These are phyloP conservation scores for Leptopilina syphax DNA, from an alignment of 2,888 invertebrate genomes.

Conservation along the genomic window DNA sequence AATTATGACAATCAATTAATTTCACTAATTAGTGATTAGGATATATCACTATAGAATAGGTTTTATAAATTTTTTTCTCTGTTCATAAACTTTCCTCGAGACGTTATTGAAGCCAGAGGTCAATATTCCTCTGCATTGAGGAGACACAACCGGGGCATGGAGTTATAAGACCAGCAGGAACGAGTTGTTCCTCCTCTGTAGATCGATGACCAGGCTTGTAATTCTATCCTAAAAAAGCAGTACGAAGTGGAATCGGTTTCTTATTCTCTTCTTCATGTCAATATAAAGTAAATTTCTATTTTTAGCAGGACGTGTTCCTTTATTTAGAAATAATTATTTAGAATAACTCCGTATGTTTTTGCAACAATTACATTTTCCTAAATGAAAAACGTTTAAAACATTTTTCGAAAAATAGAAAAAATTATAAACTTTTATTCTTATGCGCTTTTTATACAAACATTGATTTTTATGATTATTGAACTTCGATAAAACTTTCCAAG, in stretches of 20 bases:
- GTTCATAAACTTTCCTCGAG: background rate
- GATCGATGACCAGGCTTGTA: constrained; percentile 4
- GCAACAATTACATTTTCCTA: too few species aligned
- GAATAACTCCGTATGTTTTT: too few species aligned
- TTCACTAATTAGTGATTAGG: too few species aligned
- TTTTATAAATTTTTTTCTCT: too few species aligned
- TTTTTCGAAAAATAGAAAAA: too few species aligned
- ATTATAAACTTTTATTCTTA: too few species aligned
- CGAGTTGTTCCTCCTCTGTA: constrained; percentile 52
- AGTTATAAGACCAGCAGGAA: constrained; percentile 56
- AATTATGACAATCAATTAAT: background rate
- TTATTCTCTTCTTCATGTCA: constrained; percentile 3
- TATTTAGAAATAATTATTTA: background rate
- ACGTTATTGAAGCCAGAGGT: background rate
- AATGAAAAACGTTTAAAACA: too few species aligned
- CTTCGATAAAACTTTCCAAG: too few species aligned
- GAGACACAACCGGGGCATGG: constrained; percentile 53
- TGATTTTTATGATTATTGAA: too few species aligned
- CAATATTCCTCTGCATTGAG: constrained; percentile 3
- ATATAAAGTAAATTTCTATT: background rate
- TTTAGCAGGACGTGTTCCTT: background rate
- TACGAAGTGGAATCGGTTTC: background rate
- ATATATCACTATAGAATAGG: background rate
- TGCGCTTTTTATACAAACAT: too few species aligned
- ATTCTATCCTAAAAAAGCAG: constrained; percentile 3